phyloP scores from a whole-genome alignment of 2,888 invertebrate species.

The Fragum whitleyi region DNA sequence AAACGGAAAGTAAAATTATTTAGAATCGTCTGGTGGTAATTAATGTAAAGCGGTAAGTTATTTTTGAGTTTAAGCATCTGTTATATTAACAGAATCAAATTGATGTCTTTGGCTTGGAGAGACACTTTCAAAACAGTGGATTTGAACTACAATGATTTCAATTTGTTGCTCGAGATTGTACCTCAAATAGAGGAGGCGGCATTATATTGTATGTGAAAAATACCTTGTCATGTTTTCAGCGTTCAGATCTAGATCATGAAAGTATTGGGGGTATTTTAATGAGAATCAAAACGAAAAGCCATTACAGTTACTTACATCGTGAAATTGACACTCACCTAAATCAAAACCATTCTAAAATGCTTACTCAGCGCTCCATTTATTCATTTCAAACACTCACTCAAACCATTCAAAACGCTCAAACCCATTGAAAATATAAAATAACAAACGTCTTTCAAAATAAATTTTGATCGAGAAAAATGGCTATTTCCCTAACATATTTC shows the following conservation, averaged over 20 bases:
- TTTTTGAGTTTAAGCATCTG: slow-evolving; percentile 11
- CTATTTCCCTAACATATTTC: too few relatives aligned
- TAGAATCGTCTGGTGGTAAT: not conserved
- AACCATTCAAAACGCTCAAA: too few relatives aligned
- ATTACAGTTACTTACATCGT: too few relatives aligned
- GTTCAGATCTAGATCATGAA: slow-evolving; percentile 14
- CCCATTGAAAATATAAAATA: too few relatives aligned
- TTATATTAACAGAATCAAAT: slow-evolving; percentile 2
- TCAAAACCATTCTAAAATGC: too few relatives aligned
- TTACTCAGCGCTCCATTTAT: too few relatives aligned
- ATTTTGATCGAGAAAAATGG: not conserved
- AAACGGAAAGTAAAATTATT: too few relatives aligned
- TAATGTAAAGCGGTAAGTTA: not conserved
- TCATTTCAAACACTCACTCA: too few relatives aligned
- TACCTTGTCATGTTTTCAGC: not conserved
- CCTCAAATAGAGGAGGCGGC: slow-evolving; percentile 11
- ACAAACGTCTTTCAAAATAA: too few relatives aligned
- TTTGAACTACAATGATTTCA: not conserved
- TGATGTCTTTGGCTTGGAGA: slow-evolving; percentile 22
- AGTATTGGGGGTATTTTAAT: too few relatives aligned
- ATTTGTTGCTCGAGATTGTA: slow-evolving; percentile 4
- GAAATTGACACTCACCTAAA: too few relatives aligned
- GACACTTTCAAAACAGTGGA: slow-evolving; percentile 1
- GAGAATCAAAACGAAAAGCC: too few relatives aligned
- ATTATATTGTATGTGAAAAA: not conserved